Evolutionary conservation across 2,797 vertebrate species (phyloP).

Genomic region (Diceros bicornis): DNA sequence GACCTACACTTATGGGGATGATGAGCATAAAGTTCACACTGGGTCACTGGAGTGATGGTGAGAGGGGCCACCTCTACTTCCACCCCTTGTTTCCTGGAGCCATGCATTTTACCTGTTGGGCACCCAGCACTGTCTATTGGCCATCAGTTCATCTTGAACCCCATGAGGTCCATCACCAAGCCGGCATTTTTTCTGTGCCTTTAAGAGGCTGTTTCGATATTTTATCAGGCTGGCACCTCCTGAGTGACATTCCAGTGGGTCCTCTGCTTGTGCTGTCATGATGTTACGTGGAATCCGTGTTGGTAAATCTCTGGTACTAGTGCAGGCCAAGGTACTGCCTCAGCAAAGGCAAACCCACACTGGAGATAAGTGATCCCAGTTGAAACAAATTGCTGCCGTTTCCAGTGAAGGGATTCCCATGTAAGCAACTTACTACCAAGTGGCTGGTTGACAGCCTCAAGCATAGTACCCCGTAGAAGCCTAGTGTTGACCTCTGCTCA

Average conservation of each 20-base stretch:
- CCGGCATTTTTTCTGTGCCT: neutral
- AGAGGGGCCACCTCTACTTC: neutral
- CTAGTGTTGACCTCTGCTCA: no score
- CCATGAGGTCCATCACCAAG: neutral
- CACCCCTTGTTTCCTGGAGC: neutral
- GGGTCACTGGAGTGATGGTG: neutral
- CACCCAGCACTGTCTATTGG: neutral
- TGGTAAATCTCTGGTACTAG: no score
- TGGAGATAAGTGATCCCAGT: rapidly evolving
- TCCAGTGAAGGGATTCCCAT: neutral
- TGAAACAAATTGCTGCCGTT: neutral
- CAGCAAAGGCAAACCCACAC: neutral
- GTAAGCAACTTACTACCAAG: no score
- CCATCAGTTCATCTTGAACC: neutral
- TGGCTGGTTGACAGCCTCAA: neutral
- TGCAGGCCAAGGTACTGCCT: no score
- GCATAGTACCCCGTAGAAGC: rapidly evolving
- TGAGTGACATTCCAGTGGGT: neutral
- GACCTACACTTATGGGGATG: neutral
- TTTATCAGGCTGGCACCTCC: neutral
- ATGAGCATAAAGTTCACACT: rapidly evolving
- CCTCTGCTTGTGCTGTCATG: neutral
- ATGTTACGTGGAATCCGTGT: rapidly evolving
- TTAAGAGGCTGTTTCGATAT: neutral
- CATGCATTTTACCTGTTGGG: rapidly evolving